Base-by-base conservation (phyloP, 2,888 invertebrate species). In the Drosophila subquinaria region DNA sequence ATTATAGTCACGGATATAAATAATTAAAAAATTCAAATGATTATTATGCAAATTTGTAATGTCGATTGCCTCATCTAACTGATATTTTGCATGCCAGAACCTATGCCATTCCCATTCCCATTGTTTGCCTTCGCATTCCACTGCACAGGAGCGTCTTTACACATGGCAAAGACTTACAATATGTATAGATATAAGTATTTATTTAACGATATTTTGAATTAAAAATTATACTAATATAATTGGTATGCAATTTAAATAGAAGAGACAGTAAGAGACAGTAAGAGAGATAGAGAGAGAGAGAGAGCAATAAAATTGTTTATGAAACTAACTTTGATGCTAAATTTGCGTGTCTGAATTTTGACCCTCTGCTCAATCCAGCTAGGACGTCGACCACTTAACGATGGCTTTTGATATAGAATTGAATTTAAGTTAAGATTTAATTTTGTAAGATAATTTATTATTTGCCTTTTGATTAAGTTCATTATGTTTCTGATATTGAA, bases 311-410 rank as follows among this genome's bases (percentile, higher is more conserved):
- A 88, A 82, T 88, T 83, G 79, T 82, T 82, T 76, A 89, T 91
- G 91, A 92, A 90, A 92, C 92, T 92, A 92, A 92, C 92, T 92
- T 92, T 92, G 92, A 92, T 93, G 92, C 92, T 92, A 92, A 92
- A 92, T 93, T 92, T 93, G 92, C 92, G 92, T 92, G 93, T 92
- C 91, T 92, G 92, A 91, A 92, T 92, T 92, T 92, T 93, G 92
- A 92, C 92, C 92, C 92, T 92, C 92, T 93, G 93, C 91, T 92
- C 92, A 92, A 92, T 92, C 92, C 93, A 93, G 92, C 92, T 93
- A 91, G 92, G 89, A 90, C 92, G 93, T 92, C 92, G 93, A 92
- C 92, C 92, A 92, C 92, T 92, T 89, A 92, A 90, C 85, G 92
- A 92, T 91, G 92, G 92, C 92, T 92, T 92, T 91, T 80, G 65